Conservation (phyloP, 2,113 vertebrate species). For the Donacobius atricapilla region DNA sequence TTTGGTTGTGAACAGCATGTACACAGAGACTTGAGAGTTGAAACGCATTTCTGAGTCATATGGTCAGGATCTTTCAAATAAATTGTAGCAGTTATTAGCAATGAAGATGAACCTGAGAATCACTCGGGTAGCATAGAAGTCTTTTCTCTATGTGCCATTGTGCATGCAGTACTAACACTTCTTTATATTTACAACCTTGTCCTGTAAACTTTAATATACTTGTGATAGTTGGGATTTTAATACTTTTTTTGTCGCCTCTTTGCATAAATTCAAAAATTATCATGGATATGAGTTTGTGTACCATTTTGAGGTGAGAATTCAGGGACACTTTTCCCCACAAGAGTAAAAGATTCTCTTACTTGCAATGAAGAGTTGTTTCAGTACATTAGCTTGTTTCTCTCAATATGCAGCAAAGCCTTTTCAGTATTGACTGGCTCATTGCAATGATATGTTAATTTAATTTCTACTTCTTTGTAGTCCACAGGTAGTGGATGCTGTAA, state of each 20-base stretch:
- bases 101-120: background rate
- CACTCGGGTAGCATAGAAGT: background rate
- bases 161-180: background rate
- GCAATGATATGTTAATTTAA: background rate
- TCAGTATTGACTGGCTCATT: background rate
- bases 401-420: background rate
- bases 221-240: background rate
- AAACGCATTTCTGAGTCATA: background rate
- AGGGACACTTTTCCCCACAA: background rate
- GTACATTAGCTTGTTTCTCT: background rate
- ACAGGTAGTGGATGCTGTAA: conserved; percentile 90
- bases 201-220: background rate
- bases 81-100: background rate
- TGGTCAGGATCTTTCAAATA: background rate
- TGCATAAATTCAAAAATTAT: background rate
- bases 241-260: background rate
- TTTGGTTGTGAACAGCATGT: background rate
- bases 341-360: background rate
- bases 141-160: background rate
- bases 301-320: background rate
- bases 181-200: background rate
- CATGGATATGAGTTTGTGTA: background rate
- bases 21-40: background rate
- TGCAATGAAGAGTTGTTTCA: background rate
- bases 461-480: conserved; percentile 75